Base-by-base conservation (phyloP, 2,113 vertebrate genomes). In the Megatriorchis doriae region DNA sequence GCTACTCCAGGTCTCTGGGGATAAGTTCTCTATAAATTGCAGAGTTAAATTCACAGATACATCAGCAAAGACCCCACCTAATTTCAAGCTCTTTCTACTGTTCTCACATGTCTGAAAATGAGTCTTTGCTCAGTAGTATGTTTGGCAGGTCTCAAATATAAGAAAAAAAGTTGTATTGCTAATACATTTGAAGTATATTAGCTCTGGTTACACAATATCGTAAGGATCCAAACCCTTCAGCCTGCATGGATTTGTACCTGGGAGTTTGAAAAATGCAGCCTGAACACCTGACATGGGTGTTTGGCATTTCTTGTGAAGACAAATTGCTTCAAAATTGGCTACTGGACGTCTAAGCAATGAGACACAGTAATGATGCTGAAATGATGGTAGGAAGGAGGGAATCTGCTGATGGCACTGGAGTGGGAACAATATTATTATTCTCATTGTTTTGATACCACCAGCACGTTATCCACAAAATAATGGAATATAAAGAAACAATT, bases 261-360 rank as follows among this genome's bases (percentile, higher is more conserved):
- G 21, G 70, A 91, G 40, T 50, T 59, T 61, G 56, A 87, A 72
- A 94, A 79, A 80, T 4, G n/a, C 70, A 82, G 66, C 43, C 81
- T 77, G 83, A 85, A 65, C 0, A 6, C 21, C 91, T 73, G 78
- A 91, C 67, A 25, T 7, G 43, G 87, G 67, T 59, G 52, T 67
- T 89, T 63, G 94, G 89, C 89, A 82, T 88, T 94, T 94, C 84
- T 77, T 77, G 42, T 0, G 3, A 87, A 72, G 89, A 86, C 58
- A 63, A 91, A 96, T 95, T 91, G 84, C 89, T 95, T 91, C 61
- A 73, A 87, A 97, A 97, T 96, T 93, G 94, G 84, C 89, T 97
- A 97, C 96, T 94, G 93, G 90, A 97, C 91, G 91, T 94, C 95
- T 88, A 81, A 95, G 93, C 94, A 93, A 94, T 81, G 71, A 96